Percentiles rank a stretch among this genome's conserved stretches.
Evolutionary conservation across 2,113 vertebrate species (phyloP).

Genomic region (Dasyurus viverrinus): DNA sequence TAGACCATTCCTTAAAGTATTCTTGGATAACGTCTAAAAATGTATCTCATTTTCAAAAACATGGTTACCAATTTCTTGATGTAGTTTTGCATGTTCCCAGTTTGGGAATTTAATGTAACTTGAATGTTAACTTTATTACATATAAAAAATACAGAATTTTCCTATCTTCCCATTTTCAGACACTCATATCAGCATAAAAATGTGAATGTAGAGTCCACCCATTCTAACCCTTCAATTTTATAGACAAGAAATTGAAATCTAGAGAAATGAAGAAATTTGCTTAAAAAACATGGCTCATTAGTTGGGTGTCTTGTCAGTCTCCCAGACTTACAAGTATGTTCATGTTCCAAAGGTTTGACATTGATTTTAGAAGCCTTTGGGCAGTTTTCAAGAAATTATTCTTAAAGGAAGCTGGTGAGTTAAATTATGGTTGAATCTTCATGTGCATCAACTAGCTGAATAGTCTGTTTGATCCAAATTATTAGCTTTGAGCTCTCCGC

Average conservation of each 20-base stretch:
- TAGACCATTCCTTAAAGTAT: background rate
- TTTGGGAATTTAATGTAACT: background rate
- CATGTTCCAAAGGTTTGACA: background rate
- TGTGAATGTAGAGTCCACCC: background rate
- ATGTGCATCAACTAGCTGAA: background rate
- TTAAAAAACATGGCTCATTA: background rate
- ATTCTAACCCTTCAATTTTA: too few relatives aligned
- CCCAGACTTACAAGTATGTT: background rate
- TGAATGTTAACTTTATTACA: background rate
- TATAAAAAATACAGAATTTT: background rate
- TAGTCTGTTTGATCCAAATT: background rate
- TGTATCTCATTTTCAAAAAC: background rate
- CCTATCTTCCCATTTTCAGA: background rate
- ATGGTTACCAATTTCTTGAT: background rate
- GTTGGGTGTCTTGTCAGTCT: background rate
- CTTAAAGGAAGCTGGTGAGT: background rate
- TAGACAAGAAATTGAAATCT: background rate
- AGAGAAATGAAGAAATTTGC: background rate
- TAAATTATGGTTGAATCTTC: background rate
- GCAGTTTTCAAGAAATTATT: background rate
- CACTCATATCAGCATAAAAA: fast-evolving
- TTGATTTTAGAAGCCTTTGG: background rate
- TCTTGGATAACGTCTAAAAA: background rate
- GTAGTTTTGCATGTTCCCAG: background rate
- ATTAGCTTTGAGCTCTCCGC: background rate